Evolutionary conservation across 2,113 vertebrate species (phyloP).

Genomic region (Orthonyx spaldingii): DNA sequence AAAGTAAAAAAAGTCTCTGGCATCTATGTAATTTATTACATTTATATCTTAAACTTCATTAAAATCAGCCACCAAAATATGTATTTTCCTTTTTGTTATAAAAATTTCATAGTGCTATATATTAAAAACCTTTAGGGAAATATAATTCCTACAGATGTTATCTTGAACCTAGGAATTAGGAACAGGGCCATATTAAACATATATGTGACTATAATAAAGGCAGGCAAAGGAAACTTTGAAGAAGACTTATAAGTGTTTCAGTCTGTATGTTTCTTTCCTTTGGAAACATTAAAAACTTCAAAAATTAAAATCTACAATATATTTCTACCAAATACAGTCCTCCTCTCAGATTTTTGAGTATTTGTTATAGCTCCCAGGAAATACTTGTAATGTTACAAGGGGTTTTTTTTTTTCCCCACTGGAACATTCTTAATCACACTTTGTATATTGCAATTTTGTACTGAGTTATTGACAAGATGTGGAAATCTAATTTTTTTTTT

Average conservation of each 20-base stretch:
- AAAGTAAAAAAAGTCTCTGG: not conserved
- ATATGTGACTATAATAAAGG: not conserved
- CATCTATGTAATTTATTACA: not conserved
- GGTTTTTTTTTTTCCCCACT: not conserved
- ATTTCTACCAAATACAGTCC: not conserved
- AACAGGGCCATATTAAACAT: conserved; percentile 2
- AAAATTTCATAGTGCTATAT: conserved; percentile 23
- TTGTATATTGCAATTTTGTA: not conserved
- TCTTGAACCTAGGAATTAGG: not conserved
- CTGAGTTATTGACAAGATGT: not conserved
- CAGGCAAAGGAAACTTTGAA: not conserved
- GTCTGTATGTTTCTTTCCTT: not conserved
- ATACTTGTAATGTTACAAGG: not conserved
- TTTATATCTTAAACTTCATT: not conserved
- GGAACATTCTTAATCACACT: not conserved
- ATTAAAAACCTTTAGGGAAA: conserved; percentile 51
- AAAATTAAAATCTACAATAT: not conserved
- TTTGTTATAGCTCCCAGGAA: not conserved
- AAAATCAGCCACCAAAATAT: not conserved
- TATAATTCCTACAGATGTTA: not conserved
- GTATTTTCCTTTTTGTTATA: conserved; percentile 18
- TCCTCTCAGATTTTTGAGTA: not conserved
- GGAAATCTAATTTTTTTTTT: not conserved
- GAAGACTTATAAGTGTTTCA: not conserved
- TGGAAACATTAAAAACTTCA: not conserved